Percentiles rank a stretch among this genome's conserved stretches.
These are phyloP conservation scores for Nyctibius grandis DNA, from an alignment of 2,797 vertebrate species.

Conservation along the genomic window DNA sequence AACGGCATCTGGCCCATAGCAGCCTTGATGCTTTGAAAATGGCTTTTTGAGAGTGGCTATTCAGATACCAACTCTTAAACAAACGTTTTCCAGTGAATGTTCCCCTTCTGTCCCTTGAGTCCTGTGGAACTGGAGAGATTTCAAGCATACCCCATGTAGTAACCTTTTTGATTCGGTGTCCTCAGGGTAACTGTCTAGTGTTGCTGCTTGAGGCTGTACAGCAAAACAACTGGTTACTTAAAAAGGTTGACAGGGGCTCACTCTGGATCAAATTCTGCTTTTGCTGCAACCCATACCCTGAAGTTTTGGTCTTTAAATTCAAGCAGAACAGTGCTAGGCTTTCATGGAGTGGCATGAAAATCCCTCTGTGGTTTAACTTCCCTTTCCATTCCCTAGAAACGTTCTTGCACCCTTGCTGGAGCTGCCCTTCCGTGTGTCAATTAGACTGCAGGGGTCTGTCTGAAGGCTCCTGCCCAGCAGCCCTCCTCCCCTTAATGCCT, in stretches of 20 bases:
- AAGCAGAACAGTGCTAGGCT: not conserved
- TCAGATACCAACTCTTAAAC: not conserved
- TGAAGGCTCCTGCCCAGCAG: not conserved
- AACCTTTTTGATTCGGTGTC: not conserved
- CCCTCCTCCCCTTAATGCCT: not conserved
- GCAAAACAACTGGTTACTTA: not conserved
- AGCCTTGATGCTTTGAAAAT: not conserved
- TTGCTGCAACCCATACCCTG: not conserved
- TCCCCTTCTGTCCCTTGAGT: not conserved
- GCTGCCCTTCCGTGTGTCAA: not conserved
- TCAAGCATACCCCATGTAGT: not conserved
- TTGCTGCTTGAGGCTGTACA: not conserved
- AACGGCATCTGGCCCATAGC: not conserved
- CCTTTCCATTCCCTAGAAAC: not conserved
- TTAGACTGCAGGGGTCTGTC: not conserved
- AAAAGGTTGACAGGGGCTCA: not conserved
- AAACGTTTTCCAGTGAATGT: not conserved
- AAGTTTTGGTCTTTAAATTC: not conserved
- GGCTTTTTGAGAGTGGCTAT: not conserved
- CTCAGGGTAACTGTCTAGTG: not conserved
- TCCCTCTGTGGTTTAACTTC: not conserved
- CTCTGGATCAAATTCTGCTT: not conserved
- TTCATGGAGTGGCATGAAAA: not conserved
- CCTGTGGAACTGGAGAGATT: not conserved
- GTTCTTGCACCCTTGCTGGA: not conserved